Percentiles rank a stretch among this genome's conserved stretches.
Conservation (phyloP, 2,797 vertebrate species). For the Gila robusta region DNA sequence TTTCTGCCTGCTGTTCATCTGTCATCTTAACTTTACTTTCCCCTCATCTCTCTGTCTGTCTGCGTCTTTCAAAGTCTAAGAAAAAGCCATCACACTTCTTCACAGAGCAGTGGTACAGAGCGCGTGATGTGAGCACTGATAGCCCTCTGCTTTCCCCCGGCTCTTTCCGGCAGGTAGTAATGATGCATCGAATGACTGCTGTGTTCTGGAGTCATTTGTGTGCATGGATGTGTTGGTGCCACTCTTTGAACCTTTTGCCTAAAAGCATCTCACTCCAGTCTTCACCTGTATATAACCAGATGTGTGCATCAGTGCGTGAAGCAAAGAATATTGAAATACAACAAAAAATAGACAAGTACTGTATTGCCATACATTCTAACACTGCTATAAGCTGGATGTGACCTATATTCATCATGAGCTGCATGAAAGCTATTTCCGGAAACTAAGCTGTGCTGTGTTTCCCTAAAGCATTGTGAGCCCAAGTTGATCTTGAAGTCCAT, state of each 20-base stretch:
- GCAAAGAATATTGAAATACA: not conserved
- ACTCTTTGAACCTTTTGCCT: not conserved
- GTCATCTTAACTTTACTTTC: slow-evolving; percentile 47
- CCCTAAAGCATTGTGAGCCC: not conserved
- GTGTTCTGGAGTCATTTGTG: not conserved
- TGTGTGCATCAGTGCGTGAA: not conserved
- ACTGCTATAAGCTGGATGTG: not conserved
- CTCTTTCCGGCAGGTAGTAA: slow-evolving; percentile 89
- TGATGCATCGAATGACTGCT: slow-evolving; percentile 14
- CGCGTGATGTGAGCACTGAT: slow-evolving; percentile 78
- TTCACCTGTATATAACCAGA: slow-evolving; percentile 31
- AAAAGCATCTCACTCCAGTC: not conserved
- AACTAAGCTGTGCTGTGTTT: not conserved
- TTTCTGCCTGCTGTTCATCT: slow-evolving; percentile 47
- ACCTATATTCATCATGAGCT: not conserved
- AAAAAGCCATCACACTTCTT: slow-evolving; percentile 87
- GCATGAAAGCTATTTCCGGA: not conserved
- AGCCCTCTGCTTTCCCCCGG: slow-evolving; percentile 83
- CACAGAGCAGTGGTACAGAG: slow-evolving; percentile 89
- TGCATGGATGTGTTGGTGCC: slow-evolving; percentile 32
- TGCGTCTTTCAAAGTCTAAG: slow-evolving; percentile 81
- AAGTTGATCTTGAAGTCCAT: not conserved
- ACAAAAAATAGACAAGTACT: not conserved
- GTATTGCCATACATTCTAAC: not conserved
- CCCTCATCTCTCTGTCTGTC: slow-evolving; percentile 73